Percentiles rank a stretch among this genome's conserved stretches.
phyloP scores from a whole-genome alignment of 1,140 invertebrate genomes.

The Phenacoccus solenopsis region DNA sequence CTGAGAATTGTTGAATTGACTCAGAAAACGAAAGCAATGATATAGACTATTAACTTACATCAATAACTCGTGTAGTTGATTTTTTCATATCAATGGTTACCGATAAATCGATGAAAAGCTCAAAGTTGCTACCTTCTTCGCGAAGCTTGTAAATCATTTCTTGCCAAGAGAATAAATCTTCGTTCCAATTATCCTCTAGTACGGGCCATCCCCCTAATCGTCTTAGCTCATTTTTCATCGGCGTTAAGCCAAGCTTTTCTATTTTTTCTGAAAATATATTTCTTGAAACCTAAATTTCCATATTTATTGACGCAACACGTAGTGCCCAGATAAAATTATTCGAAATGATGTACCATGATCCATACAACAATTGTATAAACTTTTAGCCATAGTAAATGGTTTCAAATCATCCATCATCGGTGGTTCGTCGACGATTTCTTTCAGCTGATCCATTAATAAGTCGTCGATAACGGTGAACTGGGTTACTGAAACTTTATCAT shows the following conservation, averaged over 20 bases:
- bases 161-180: slow-evolving; percentile 61
- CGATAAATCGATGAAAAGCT: slow-evolving; percentile 86
- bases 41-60: too few species aligned
- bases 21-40: too few species aligned
- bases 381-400: slow-evolving; percentile 30
- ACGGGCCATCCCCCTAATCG: slow-evolving; percentile 84
- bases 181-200: slow-evolving; percentile 60
- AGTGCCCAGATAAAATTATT: too few species aligned
- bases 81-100: slow-evolving; percentile 85
- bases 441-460: background rate
- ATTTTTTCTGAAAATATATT: too few species aligned
- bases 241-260: slow-evolving; percentile 51
- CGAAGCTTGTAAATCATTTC: slow-evolving; percentile 69
- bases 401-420: slow-evolving; percentile 23
- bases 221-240: slow-evolving; percentile 53
- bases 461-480: background rate
- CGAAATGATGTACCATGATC: slow-evolving; percentile 38
- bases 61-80: slow-evolving; percentile 67
- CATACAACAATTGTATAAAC: slow-evolving; percentile 37
- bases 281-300: too few species aligned
- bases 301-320: too few species aligned
- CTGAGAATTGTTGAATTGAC: too few species aligned
- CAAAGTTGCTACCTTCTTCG: slow-evolving; percentile 64
- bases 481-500: background rate
- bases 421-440: background rate